Evolutionary conservation across 2,888 invertebrate species (phyloP), one percentile per base, ranked within the genome.

Genomic region (Steinernema scapterisci): DNA sequence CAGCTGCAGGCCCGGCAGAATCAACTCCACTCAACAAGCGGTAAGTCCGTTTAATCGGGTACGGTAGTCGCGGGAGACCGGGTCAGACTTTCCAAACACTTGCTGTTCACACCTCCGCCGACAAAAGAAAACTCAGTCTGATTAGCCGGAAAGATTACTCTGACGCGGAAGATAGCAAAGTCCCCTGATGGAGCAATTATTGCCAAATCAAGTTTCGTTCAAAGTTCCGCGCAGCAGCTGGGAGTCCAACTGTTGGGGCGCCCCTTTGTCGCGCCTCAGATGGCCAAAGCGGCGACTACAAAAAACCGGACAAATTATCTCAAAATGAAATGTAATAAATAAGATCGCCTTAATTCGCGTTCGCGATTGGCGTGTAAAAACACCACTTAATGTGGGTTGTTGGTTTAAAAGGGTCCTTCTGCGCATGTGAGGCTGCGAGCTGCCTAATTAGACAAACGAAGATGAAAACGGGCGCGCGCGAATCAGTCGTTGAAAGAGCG

Each of bases 391-490:
- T 63, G 63, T 63, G 63, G 63, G 63, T 25, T 63, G 63, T 63
- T 63, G 63, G 63, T 63, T 63, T 63, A 63, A 63, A 63, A 63
- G 63, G 63, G 63, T 63, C 63, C 63, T 63, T 25, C 25, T 63
- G 63, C 27, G 31, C n/a, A 63, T 63, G 52, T 52, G 63, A 16
- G 21, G 63, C 63, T 63, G 63, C 63, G 63, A 25, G 63, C 31
- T 63, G 63, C 63, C 63, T 63, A 63, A 63, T 63, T 63, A 63
- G 63, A 63, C 63, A 63, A 63, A 63, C 63, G 63, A 63, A 63
- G 63, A 63, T 63, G 63, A 63, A 63, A 63, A 63, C 63, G 63
- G 5, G 54, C 25, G 63, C 63, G 63, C 63, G 63, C 31, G 63
- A 63, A 63, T 31, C 31, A 63, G 25, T 63, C 63, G 63, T 63